These are phyloP conservation scores for Germaria angustata DNA, from an alignment of 2,888 invertebrate species.

Conservation along the genomic window DNA sequence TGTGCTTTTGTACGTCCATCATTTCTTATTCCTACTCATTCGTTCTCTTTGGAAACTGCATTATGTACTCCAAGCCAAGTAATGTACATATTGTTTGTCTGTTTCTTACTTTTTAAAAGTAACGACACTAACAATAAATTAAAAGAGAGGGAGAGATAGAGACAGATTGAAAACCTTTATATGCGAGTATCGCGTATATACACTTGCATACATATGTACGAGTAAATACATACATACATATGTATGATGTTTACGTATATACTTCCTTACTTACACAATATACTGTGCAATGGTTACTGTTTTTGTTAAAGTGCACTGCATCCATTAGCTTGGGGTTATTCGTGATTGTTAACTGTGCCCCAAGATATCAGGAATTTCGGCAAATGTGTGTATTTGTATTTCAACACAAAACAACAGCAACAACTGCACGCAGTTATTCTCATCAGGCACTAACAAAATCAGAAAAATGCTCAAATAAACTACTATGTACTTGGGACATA, in stretches of 20 bases:
- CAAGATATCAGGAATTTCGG: conserved; percentile 74
- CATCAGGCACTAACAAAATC: conserved; percentile 34
- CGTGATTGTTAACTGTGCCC: conserved; percentile 74
- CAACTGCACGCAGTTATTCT: conserved; percentile 49
- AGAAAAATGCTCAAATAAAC: neutral
- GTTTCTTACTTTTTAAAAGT: neutral
- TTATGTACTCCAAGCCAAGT: no score
- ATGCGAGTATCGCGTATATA: neutral
- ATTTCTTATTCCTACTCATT: neutral
- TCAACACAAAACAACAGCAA: conserved; percentile 67
- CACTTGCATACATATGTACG: no score
- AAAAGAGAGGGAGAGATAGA: conserved; percentile 1
- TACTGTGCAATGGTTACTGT: conserved; percentile 27
- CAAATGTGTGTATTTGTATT: conserved; percentile 62
- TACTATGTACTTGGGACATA: neutral
- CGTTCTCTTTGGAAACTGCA: conserved; percentile 4
- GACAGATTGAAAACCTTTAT: neutral
- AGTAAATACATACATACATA: no score
- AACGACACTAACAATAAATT: conserved; percentile 1
- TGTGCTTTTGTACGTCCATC: neutral
- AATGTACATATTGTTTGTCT: neutral
- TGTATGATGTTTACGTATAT: neutral
- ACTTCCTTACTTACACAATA: conserved; percentile 48
- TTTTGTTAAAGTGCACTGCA: conserved; percentile 49
- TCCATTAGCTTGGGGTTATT: conserved; percentile 70